phyloP scores from a whole-genome alignment of 2,797 vertebrate genomes.

The Kryptolebias ocellatus region DNA sequence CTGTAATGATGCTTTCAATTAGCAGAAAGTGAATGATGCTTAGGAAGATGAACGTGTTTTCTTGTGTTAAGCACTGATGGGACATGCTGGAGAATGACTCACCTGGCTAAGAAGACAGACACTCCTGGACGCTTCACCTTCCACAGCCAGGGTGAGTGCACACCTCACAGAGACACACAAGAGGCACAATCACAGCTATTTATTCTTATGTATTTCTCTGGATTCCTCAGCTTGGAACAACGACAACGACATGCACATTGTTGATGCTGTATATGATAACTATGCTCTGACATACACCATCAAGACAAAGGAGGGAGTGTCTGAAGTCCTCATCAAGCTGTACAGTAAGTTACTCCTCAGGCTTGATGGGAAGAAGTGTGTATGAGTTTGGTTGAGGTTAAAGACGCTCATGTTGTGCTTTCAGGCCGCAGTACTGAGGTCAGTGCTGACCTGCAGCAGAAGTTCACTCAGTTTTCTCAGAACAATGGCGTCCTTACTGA shows the following conservation, averaged over 20 bases:
- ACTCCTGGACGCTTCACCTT: constrained; percentile 85
- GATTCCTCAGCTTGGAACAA: constrained; percentile 82
- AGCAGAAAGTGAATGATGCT: background rate
- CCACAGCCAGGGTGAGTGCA: constrained; percentile 82
- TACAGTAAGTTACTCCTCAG: constrained; percentile 80
- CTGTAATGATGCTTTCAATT: background rate
- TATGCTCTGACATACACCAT: constrained; percentile 82
- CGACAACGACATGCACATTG: constrained; percentile 79
- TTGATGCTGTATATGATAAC: constrained; percentile 81
- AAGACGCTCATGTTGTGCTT: background rate
- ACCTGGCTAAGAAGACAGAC: constrained; percentile 80
- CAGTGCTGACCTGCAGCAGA: constrained; percentile 71
- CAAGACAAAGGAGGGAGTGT: constrained; percentile 73
- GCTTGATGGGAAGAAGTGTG: background rate
- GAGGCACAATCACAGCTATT: too few species aligned
- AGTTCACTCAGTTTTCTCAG: constrained; percentile 79
- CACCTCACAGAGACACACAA: background rate
- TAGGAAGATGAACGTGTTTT: background rate
- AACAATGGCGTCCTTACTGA: constrained; percentile 79
- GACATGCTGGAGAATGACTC: constrained; percentile 81
- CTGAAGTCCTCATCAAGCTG: constrained; percentile 82
- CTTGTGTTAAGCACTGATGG: constrained; percentile 76
- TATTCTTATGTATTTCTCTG: constrained; percentile 11
- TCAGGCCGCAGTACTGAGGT: constrained; percentile 80
- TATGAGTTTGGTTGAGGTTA: background rate